These are phyloP conservation scores for Biston betularia DNA, from an alignment of 2,888 invertebrate genomes.

Conservation along the genomic window DNA sequence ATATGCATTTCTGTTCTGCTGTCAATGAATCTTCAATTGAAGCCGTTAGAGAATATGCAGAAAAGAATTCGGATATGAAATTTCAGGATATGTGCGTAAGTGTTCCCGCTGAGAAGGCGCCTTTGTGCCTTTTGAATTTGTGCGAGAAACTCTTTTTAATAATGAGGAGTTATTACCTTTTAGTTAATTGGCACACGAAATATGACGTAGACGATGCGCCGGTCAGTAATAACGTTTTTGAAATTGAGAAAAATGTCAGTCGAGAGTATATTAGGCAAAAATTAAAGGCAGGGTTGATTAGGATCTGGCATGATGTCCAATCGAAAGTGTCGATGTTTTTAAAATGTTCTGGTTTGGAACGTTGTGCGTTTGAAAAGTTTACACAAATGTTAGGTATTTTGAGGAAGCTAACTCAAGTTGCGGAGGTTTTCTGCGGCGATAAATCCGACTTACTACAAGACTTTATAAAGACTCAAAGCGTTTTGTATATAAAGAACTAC, in stretches of 20 bases:
- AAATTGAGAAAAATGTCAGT: slow-evolving; percentile 89
- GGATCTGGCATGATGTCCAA: slow-evolving; percentile 98
- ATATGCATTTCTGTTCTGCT: slow-evolving; percentile 97
- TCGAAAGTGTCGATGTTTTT: slow-evolving; percentile 94
- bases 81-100: slow-evolving; percentile 93
- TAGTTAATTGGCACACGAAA: slow-evolving; percentile 91
- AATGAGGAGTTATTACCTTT: slow-evolving; percentile 91
- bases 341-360: slow-evolving; percentile 92
- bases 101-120: slow-evolving; percentile 70
- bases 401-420: slow-evolving; percentile 95
- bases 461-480: slow-evolving; percentile 94
- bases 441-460: slow-evolving; percentile 95
- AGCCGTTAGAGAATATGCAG: slow-evolving; percentile 84
- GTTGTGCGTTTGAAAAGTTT: slow-evolving; percentile 97
- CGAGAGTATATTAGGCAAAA: slow-evolving; percentile 94
- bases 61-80: slow-evolving; percentile 73
- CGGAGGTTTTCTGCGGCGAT: slow-evolving; percentile 95
- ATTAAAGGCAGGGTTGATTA: slow-evolving; percentile 92
- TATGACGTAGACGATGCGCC: slow-evolving; percentile 71
- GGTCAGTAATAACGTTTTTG: slow-evolving; percentile 69
- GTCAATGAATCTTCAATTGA: slow-evolving; percentile 93
- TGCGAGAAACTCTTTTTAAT: slow-evolving; percentile 95
- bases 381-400: slow-evolving; percentile 95
- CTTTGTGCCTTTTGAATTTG: slow-evolving; percentile 92
- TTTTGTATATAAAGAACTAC: slow-evolving; percentile 95